Base-by-base conservation (phyloP, 2,888 invertebrate species). In the Drosophila leonis region DNA sequence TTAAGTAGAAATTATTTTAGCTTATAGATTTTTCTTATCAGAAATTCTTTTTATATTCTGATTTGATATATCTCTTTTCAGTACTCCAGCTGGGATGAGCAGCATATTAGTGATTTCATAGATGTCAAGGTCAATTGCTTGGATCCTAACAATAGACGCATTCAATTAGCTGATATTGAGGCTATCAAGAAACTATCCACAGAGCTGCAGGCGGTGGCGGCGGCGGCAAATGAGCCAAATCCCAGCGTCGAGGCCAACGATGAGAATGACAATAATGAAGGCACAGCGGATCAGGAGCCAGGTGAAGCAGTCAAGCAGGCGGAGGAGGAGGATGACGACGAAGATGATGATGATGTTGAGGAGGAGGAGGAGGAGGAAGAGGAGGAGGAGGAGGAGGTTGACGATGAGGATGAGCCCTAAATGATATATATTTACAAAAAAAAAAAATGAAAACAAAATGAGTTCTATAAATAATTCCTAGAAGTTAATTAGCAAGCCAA, bases 71-170 rank as follows among this genome's bases (percentile, higher is more conserved):
- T 2, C 24, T 12, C 31, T 6, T 27, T 78, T 24, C 48, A 93
- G 93, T 93, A 93, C 48, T 93, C 93, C 55, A 93, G 93, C 69
- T 93, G 93, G 92, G 93, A 93, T 80, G 93, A 93, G 35, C 90
- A 92, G 67, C 88, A 93, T 4, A 85, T 92, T 57, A 82, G 86
- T 24, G 93, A 93, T 59, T 93, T 92, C 52, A 82, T 91, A n/a
- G 82, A 81, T 49, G 87, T 93, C 1, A 87, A 90, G 71, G 93
- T 92, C 5, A 92, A 91, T 69, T 91, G 91, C 18, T 68, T 92
- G 69, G 91, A 91, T 77, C 78, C 89, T 6, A 91, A 86, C 44
- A 91, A 90, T 42, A 83, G 92, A 18, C 91, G 92, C 20, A 91
- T 93, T 0, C 88, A 90, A 68, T 72, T 93, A 7, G 75, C 86